Evolutionary conservation across 1,140 invertebrate species (phyloP), one percentile per base, ranked within the genome.

Genomic region (Colletes latitarsis): DNA sequence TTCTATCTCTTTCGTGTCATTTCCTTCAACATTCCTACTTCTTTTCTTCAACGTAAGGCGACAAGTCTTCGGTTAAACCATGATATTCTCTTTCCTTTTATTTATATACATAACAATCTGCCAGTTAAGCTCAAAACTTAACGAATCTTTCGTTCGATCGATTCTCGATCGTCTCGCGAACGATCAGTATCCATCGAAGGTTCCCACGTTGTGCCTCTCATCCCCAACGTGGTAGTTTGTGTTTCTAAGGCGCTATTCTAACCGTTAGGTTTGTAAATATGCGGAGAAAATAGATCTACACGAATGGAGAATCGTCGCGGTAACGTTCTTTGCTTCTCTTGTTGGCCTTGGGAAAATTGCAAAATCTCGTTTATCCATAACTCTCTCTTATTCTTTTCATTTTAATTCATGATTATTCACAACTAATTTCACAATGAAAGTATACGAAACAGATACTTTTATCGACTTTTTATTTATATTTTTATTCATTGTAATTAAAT

Each of bases 251-350:
- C 57, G 85, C 68, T 82, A 82, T 85, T 85, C 81, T 82, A 70
- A 57, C 63, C 30, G 43, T 19, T n/a, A 9, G 19, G 39, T 80
- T 69, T 58, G 67, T 81, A 88, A 87, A 87, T 85, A 83, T 41
- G 46, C 60, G 70, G 72, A 82, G 84, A 86, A 88, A 88, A 87
- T 87, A 82, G 81, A 85, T 75, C 60, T 15, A 64, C 71, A 60
- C 17, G 46, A 62, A 69, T 49, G 14, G 63, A 17, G 52, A 55
- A 63, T 53, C 57, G 19, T 75, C 57, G 6, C 53, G 10, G 4
- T 8, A 52, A 74, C 60, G 41, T 53, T 46, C 21, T 30, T 1
- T 15, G 58, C 21, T 41, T 71, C 49, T 52, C 52, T 53, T 43
- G 58, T 66, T 55, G 4, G 39, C 4, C 39, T 49, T 66, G 6